A percentile compares a stretch with the other conserved stretches of the same genome.
Evolutionary conservation across 2,797 vertebrate species (phyloP).

Genomic region (Euthynnus affinis): DNA sequence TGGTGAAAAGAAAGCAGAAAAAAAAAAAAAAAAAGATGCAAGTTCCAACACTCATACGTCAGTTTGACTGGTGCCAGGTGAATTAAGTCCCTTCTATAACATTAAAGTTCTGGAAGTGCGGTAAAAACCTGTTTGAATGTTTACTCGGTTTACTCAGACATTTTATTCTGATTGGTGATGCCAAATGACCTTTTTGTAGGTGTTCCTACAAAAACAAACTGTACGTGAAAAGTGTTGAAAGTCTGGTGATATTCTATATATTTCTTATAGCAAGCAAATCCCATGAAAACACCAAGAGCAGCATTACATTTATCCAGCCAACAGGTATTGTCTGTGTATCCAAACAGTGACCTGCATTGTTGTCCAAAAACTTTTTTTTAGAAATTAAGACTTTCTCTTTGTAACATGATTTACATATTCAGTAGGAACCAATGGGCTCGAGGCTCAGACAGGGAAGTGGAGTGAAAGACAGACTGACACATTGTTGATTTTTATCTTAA

Average conservation of each 20-base stretch:
- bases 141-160: constrained; percentile 1
- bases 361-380: too few relatives aligned
- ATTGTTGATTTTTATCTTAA: too few relatives aligned
- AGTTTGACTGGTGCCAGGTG: constrained; percentile 31
- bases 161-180: constrained; percentile 15
- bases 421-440: too few relatives aligned
- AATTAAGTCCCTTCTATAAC: constrained; percentile 23
- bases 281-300: too few relatives aligned
- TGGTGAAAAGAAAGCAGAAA: constrained; percentile 39
- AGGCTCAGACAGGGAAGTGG: not conserved
- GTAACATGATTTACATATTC: too few relatives aligned
- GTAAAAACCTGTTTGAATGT: not conserved
- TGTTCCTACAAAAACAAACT: not conserved
- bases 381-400: too few relatives aligned
- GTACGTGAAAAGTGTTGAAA: not conserved
- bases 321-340: too few relatives aligned
- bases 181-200: not conserved
- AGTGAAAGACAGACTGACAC: not conserved
- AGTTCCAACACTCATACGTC: constrained; percentile 37
- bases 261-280: too few relatives aligned
- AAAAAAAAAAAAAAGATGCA: constrained; percentile 12
- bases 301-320: too few relatives aligned
- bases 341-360: too few relatives aligned
- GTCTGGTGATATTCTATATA: too few relatives aligned
- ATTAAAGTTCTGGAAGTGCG: constrained; percentile 22